Evolutionary conservation across 1,140 invertebrate genomes (phyloP).

Genomic region (Apis laboriosa): DNA sequence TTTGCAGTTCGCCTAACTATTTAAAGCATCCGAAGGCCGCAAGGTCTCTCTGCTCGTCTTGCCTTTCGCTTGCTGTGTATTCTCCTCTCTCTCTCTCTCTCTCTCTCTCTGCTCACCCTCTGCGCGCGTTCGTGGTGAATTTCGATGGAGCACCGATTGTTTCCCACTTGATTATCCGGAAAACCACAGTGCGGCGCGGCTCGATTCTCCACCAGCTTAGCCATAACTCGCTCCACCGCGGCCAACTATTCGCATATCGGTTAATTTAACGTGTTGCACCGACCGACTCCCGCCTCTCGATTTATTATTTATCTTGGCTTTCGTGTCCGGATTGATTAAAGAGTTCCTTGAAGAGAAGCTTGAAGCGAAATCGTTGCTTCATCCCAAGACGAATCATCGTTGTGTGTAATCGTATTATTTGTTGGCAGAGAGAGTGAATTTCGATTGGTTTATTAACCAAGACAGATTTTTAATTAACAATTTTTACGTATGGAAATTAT

Average conservation of each 20-base stretch:
- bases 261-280: constrained; percentile 66
- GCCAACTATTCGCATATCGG: constrained; percentile 64
- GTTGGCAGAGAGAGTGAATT: no score
- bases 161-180: constrained; percentile 72
- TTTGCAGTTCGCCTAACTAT: constrained; percentile 67
- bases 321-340: constrained; percentile 15
- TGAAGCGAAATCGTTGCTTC: not conserved
- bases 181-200: constrained; percentile 64
- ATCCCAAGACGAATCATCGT: not conserved
- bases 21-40: constrained; percentile 56
- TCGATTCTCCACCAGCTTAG: constrained; percentile 51
- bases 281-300: constrained; percentile 15
- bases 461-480: no score
- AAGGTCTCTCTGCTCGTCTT: constrained; percentile 20
- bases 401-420: no score
- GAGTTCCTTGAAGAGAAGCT: constrained; percentile 14
- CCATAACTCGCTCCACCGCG: constrained; percentile 56
- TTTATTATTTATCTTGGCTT: constrained; percentile 47
- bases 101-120: not conserved
- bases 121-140: constrained; percentile 52
- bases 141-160: constrained; percentile 69
- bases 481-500: no score
- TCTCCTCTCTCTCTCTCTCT: constrained; percentile 15
- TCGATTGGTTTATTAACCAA: no score
- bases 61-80: not conserved